Evolutionary conservation across 2,888 invertebrate species (phyloP), one percentile per base, ranked within the genome.

Genomic region (Andrena dorsata): DNA sequence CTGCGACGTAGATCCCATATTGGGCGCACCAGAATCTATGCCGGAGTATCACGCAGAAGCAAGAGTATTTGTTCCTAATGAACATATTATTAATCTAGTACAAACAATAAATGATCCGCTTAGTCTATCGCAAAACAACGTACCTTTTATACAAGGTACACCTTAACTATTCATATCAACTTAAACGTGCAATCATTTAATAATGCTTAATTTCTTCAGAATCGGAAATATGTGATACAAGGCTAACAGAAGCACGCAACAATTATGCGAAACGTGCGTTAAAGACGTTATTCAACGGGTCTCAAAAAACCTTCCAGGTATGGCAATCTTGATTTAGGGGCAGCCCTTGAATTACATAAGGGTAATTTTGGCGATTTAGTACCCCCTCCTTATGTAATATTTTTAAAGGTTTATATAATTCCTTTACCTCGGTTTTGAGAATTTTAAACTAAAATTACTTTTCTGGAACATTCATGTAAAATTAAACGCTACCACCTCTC

Each of bases 271-370:
- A 94, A 84, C 90, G 92, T 61, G 93, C 93, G 32, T 85, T 94
- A 66, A 94, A 93, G 86, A 93, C 92, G 7, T 88, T 94, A 51
- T 94, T 93, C 65, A 94, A 94, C 80, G 92, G 94, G 5, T 93
- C 94, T 4, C 93, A 93, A 47, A 94, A 94, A 73, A 93, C 93
- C 13, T 94, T 94, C 88, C 93, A 94, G 89, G 93, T 93, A 89
- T 63, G 32, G 16, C 35, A 64, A 16, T 60, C 26, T 63, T 35
- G n/a, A 6, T 4, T 64, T 30, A 30, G 30, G 30, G 30, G 7
- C 30, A 1, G 30, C 1, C 7, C 7, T 30, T 30, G 7, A 30
- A 30, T 30, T 30, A 30, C 1, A 0, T 1, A 30, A 30, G 30
- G 30, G 30, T 30, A 30, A 30, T 30, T 30, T 30, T 30, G 7